phyloP scores from a whole-genome alignment of 2,113 vertebrate genomes.

The Machaerirhynchus nigripectus region DNA sequence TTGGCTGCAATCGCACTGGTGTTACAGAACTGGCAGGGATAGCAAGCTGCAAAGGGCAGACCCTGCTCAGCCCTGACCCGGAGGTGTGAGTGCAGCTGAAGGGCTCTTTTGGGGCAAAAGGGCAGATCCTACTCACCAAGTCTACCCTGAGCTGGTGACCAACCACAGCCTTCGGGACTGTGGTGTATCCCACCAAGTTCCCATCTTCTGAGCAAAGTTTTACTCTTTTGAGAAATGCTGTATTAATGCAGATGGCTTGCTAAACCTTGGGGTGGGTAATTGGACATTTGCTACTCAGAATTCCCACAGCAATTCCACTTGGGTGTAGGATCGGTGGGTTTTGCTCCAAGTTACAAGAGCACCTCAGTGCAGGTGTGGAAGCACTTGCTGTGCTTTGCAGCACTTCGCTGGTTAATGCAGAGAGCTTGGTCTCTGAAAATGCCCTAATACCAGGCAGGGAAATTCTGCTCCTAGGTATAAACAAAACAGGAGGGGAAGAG shows the following conservation, averaged over 20 bases:
- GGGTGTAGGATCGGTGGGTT: background rate
- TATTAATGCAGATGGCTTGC: background rate
- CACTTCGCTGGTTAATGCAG: background rate
- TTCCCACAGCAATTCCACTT: background rate
- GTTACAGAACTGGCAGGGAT: background rate
- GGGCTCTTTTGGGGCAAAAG: background rate
- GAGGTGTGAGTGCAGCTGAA: background rate
- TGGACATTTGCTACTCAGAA: background rate
- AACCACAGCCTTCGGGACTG: accelerated
- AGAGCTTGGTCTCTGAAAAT: background rate
- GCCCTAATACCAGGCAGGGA: background rate
- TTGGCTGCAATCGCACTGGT: background rate
- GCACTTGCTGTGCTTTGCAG: background rate
- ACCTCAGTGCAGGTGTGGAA: background rate
- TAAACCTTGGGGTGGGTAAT: background rate
- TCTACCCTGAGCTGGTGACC: background rate
- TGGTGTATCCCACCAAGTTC: background rate
- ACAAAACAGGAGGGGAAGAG: background rate
- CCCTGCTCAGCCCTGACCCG: background rate
- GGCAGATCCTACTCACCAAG: background rate
- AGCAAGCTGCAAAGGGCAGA: background rate
- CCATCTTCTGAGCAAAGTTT: background rate
- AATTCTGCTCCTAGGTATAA: background rate
- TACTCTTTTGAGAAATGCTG: background rate
- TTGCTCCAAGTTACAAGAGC: background rate